phyloP scores from a whole-genome alignment of 92 coral and sea anemone genomes.

The Diadumene lineata region DNA sequence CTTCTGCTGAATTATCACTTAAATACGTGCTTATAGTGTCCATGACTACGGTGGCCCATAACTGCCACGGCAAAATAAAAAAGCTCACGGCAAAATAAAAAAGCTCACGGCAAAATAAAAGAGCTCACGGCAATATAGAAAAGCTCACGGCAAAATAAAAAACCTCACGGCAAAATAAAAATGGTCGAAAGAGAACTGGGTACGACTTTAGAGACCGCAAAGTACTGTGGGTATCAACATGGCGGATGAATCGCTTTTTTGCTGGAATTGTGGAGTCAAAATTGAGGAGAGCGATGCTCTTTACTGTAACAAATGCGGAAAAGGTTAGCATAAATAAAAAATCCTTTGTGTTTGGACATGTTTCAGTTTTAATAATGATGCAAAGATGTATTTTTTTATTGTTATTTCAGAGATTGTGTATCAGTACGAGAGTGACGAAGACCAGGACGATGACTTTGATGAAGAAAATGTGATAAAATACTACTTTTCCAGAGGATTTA shows the following conservation, averaged over 20 bases:
- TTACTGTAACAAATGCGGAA: not conserved
- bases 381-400: not conserved
- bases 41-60: no score
- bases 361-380: not conserved
- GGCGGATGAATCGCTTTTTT: not conserved
- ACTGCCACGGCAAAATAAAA: not conserved
- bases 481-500: constrained; percentile 41
- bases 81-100: not conserved
- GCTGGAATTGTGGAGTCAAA: not conserved
- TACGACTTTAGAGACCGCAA: not conserved
- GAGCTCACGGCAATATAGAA: not conserved
- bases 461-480: constrained; percentile 44
- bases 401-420: not conserved
- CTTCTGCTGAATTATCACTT: no score
- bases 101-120: not conserved
- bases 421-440: not conserved
- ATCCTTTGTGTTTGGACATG: not conserved
- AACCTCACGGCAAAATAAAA: not conserved
- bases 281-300: not conserved
- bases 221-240: not conserved
- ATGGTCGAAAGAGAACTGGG: not conserved
- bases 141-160: not conserved
- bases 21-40: no score
- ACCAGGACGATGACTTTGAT: constrained; percentile 29
- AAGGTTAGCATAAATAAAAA: not conserved